Conservation (phyloP, 2,888 invertebrate species). For the Ditylenchus weischeri region DNA sequence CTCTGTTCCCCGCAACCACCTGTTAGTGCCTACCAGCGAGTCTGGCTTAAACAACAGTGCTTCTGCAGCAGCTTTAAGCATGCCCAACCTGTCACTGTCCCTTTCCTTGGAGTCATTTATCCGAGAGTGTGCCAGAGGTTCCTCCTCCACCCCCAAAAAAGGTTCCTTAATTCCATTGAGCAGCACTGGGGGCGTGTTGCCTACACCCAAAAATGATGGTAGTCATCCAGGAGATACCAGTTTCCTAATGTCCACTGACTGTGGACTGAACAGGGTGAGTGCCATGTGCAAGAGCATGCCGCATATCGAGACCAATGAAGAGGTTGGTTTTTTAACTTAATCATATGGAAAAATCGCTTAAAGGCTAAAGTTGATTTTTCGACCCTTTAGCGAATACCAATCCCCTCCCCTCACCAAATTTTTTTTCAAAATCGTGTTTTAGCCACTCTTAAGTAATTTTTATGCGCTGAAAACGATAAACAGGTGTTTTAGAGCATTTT, state of each 20-base stretch:
- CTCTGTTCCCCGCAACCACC: slow-evolving; percentile 7
- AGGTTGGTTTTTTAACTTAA: background rate
- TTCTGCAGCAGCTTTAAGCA: slow-evolving; percentile 8
- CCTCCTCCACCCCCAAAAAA: slow-evolving; percentile 12
- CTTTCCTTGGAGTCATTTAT: slow-evolving; percentile 19
- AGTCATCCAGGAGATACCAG: background rate
- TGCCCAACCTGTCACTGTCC: slow-evolving; percentile 13
- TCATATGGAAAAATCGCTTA: no score
- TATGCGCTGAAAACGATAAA: no score
- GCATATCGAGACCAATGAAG: slow-evolving; percentile 7
- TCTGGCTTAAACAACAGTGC: slow-evolving; percentile 7
- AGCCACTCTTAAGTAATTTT: no score
- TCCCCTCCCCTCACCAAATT: no score
- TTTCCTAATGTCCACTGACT: slow-evolving; percentile 8
- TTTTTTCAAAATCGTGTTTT: no score
- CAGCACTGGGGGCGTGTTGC: slow-evolving; percentile 11
- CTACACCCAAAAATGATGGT: slow-evolving; percentile 3
- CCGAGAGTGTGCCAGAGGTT: slow-evolving; percentile 13
- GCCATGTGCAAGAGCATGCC: slow-evolving; percentile 13
- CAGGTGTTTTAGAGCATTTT: no score
- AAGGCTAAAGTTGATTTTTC: no score
- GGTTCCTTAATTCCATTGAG: slow-evolving; percentile 9
- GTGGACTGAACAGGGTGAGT: slow-evolving; percentile 8
- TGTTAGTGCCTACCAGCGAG: slow-evolving; percentile 10
- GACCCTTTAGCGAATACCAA: no score